Evolutionary conservation across 2,797 vertebrate genomes (phyloP).

Genomic region (Synanceia verrucosa): DNA sequence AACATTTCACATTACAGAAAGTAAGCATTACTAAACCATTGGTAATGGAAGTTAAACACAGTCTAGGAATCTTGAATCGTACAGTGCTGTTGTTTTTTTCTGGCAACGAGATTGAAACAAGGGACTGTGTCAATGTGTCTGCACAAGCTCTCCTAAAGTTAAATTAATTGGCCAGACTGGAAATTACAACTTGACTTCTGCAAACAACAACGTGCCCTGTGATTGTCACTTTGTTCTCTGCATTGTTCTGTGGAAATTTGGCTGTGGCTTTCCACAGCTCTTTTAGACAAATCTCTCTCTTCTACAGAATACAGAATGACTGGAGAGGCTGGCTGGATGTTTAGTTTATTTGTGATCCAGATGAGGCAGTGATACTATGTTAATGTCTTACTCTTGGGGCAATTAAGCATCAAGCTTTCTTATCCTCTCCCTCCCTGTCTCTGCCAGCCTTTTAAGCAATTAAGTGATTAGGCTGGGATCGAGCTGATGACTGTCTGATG

Average conservation of each 20-base stretch:
- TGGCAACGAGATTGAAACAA: background rate
- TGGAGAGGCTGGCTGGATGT: background rate
- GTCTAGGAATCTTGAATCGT: background rate
- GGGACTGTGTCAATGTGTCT: background rate
- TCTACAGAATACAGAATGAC: background rate
- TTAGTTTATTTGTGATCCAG: constrained; percentile 14
- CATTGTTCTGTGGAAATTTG: background rate
- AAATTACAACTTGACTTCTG: constrained; percentile 5
- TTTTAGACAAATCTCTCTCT: background rate
- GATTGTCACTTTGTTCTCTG: background rate
- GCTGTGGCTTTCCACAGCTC: background rate
- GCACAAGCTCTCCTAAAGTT: background rate
- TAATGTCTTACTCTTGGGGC: constrained; percentile 34
- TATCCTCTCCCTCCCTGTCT: constrained; percentile 15
- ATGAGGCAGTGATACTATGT: constrained; percentile 29
- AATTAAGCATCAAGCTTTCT: constrained; percentile 35
- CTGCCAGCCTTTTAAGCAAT: constrained; percentile 51
- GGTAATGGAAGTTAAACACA: background rate
- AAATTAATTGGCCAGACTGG: background rate
- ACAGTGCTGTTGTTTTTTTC: background rate
- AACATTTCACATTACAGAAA: too few relatives aligned
- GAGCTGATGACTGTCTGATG: constrained; percentile 57
- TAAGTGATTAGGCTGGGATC: constrained; percentile 56
- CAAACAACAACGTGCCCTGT: background rate
- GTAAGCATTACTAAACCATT: background rate